Evolutionary conservation across 2,888 invertebrate species (phyloP), one percentile per base, ranked within the genome.

Genomic region (Choreutis nemorana): DNA sequence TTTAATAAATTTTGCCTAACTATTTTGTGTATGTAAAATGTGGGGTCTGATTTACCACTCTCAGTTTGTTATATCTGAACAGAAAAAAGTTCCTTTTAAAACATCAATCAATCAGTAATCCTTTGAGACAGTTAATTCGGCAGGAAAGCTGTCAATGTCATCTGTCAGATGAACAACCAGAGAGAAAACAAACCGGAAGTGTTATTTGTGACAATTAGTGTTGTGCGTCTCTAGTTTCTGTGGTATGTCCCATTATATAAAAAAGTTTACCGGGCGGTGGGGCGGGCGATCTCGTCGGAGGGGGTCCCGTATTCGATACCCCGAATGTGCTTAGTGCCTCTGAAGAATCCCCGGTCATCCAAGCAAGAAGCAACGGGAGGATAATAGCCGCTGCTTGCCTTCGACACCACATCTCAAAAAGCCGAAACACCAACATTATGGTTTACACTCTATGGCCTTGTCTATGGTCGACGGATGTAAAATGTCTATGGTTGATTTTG

Each of bases 291-390:
- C 83, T 73, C n/a, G 60, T 62, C 14, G 79, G 71, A 3, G 83
- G 79, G 26, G 81, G 78, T 40, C 78, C 75, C 23, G 84, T 82
- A 50, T 82, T 86, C 10, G 85, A 83, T 45, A 87, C 86, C 24
- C 87, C 87, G 47, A 87, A 87, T 20, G 87, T 86, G 33, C 86
- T 87, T 38, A 87, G 68, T 12, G 87, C 86, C 45, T 84, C 81
- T 1, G 84, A 82, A 9, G 72, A 70, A 29, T 70, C 65, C 6
- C 78, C 68, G 4, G 70, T 63, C 26, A 71, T 46, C 44, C 64
- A 66, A 20, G 58, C 53, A 44, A 71, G 45, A 36, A 70, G 52
- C 28, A 71, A 42, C 26, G 63, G 58, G 35, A 66, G 50, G 31
- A 65, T 56, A 37, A 64, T 41, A 26, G 60, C 57, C 20, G 63